Percentiles rank a stretch among this genome's conserved stretches.
Conservation (phyloP, 2,797 vertebrate species). For the Helarctos malayanus region DNA sequence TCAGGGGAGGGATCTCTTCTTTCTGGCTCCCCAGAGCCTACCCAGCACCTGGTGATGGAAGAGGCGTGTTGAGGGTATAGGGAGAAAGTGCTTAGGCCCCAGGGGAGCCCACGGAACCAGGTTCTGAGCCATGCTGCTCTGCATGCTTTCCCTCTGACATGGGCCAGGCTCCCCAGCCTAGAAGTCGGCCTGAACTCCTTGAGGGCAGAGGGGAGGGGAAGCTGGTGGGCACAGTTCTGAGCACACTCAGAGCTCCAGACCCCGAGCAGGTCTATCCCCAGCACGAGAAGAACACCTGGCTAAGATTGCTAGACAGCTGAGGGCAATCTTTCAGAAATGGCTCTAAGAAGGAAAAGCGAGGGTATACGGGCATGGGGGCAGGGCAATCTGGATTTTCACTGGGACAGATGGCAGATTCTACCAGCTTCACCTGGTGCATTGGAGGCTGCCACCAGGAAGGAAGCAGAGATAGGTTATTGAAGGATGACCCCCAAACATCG, state of each 20-base stretch:
- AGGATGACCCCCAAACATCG: not conserved
- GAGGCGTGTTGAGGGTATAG: not conserved
- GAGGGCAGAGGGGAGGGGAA: not conserved
- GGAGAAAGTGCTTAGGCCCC: not conserved
- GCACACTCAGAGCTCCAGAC: not conserved
- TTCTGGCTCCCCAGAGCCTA: not conserved
- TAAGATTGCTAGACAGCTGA: not conserved
- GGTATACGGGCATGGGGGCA: not conserved
- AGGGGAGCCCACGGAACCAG: not conserved
- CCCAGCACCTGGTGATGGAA: not conserved
- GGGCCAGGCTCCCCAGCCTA: not conserved
- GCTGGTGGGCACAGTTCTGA: not conserved
- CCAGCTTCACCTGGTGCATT: not conserved
- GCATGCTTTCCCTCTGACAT: not conserved
- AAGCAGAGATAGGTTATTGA: not conserved
- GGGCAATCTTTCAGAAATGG: not conserved
- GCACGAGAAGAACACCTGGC: not conserved
- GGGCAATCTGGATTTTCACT: not conserved
- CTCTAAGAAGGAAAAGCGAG: not conserved
- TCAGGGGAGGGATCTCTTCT: not conserved
- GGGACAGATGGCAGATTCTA: not conserved
- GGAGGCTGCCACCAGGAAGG: not conserved
- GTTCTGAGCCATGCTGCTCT: not conserved
- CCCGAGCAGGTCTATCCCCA: not conserved
- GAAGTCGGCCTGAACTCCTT: not conserved